phyloP scores from a whole-genome alignment of 2,797 vertebrate species.

The Hydrophis major region DNA sequence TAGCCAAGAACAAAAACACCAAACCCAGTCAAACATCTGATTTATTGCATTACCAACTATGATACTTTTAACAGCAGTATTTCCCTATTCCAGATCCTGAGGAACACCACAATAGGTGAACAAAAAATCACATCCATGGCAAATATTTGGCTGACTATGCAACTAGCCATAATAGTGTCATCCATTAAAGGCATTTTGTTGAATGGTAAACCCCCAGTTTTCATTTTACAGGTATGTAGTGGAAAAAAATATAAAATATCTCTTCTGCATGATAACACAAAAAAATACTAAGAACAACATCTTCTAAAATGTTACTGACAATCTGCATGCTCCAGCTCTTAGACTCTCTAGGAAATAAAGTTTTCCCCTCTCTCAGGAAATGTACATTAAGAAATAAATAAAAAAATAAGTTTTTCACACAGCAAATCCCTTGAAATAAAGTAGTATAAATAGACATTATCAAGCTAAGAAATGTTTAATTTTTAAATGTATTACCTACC shows the following conservation, averaged over 20 bases:
- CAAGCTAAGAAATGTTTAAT: not conserved
- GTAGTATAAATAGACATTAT: not conserved
- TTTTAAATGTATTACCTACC: not conserved
- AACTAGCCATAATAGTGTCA: not conserved
- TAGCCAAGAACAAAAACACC: no score
- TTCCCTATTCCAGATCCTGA: no score
- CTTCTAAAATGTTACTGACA: not conserved
- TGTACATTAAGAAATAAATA: not conserved
- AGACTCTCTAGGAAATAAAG: not conserved
- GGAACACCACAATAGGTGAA: no score
- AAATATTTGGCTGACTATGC: no score
- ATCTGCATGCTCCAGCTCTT: not conserved
- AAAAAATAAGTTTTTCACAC: not conserved
- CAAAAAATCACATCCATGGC: no score
- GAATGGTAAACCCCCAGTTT: not conserved
- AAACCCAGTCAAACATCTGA: no score
- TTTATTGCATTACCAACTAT: no score
- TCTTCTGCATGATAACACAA: not conserved
- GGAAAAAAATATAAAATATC: not conserved
- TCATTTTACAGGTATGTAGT: not conserved
- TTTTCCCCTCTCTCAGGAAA: not conserved
- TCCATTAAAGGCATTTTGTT: not conserved
- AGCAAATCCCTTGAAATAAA: not conserved
- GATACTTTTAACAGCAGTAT: no score
- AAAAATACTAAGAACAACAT: not conserved